phyloP scores from a whole-genome alignment of 1,140 invertebrate species.

The Drosophila oshimai region DNA sequence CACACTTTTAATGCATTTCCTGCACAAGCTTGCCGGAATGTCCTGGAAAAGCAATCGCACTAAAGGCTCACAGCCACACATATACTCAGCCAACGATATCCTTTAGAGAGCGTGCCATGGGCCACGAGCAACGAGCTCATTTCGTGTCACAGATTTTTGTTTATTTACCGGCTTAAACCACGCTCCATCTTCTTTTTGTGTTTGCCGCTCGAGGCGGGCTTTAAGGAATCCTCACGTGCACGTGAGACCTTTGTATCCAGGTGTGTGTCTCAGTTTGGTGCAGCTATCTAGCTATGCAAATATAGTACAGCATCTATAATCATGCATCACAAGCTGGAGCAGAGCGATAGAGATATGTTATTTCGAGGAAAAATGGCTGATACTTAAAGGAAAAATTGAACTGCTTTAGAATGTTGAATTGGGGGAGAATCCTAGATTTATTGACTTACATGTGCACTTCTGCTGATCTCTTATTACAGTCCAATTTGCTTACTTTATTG shows the following conservation, averaged over 20 bases:
- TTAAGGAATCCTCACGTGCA: constrained; percentile 23
- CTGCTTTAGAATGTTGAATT: constrained; percentile 7
- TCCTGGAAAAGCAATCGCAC: constrained; percentile 38
- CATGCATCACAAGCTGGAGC: constrained; percentile 14
- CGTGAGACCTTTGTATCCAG: neutral
- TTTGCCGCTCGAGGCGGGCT: constrained; percentile 17
- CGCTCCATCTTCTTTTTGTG: constrained; percentile 13
- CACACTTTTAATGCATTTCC: constrained; percentile 65
- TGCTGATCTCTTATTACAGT: too few relatives aligned
- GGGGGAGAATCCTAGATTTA: neutral
- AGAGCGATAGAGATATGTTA: neutral
- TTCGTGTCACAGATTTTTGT: constrained; percentile 66
- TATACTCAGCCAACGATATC: constrained; percentile 11
- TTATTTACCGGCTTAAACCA: constrained; percentile 56
- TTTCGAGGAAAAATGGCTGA: constrained; percentile 25
- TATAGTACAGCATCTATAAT: constrained; percentile 28
- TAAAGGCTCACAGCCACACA: constrained; percentile 29
- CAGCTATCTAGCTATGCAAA: constrained; percentile 26
- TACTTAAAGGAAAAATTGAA: constrained; percentile 33
- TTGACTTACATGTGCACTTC: neutral
- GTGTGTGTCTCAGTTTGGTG: constrained; percentile 12
- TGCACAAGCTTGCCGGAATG: constrained; percentile 30
- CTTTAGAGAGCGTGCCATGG: constrained; percentile 26
- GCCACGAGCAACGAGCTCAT: constrained; percentile 45
- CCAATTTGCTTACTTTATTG: too few relatives aligned